Percentiles rank a stretch among this genome's conserved stretches.
phyloP scores from a whole-genome alignment of 2,888 invertebrate genomes.

The Drosophila koepferae region DNA sequence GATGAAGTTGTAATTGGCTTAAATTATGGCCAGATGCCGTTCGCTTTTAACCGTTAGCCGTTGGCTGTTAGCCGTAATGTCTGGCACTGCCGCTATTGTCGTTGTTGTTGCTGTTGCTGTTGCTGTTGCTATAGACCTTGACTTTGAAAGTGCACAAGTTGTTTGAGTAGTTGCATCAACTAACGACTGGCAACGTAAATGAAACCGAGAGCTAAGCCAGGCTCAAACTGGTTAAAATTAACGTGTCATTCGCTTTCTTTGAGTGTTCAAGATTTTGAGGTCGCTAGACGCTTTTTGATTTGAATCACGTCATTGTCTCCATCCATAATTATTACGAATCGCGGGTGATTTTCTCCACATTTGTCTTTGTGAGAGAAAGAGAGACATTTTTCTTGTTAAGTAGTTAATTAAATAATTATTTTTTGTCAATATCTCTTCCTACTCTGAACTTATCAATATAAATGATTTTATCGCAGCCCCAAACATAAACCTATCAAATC shows the following conservation, averaged over 20 bases:
- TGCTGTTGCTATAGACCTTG: conserved; percentile 64
- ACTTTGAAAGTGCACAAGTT: conserved; percentile 68
- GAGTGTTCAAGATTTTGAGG: conserved; percentile 26
- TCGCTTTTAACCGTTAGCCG: conserved; percentile 28
- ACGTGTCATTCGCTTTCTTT: conserved; percentile 59
- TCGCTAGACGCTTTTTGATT: conserved; percentile 34
- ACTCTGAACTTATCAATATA: neutral
- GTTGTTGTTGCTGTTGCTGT: conserved; percentile 16
- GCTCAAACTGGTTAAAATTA: conserved; percentile 58
- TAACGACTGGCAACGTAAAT: conserved; percentile 6
- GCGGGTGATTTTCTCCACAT: neutral
- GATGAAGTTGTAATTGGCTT: conserved; percentile 64
- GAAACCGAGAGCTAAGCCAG: conserved; percentile 30
- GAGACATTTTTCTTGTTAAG: neutral
- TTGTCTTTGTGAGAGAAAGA: neutral
- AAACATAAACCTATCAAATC: no score
- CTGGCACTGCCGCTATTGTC: conserved; percentile 22
- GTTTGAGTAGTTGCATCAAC: conserved; percentile 46
- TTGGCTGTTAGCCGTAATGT: conserved; percentile 7
- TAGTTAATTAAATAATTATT: neutral
- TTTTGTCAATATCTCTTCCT: neutral
- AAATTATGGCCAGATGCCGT: conserved; percentile 67
- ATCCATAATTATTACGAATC: neutral
- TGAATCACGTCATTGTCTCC: conserved; percentile 19
- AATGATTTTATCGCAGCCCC: no score